phyloP scores from a whole-genome alignment of 2,888 invertebrate genomes.

The Nesidiocoris tenuis region DNA sequence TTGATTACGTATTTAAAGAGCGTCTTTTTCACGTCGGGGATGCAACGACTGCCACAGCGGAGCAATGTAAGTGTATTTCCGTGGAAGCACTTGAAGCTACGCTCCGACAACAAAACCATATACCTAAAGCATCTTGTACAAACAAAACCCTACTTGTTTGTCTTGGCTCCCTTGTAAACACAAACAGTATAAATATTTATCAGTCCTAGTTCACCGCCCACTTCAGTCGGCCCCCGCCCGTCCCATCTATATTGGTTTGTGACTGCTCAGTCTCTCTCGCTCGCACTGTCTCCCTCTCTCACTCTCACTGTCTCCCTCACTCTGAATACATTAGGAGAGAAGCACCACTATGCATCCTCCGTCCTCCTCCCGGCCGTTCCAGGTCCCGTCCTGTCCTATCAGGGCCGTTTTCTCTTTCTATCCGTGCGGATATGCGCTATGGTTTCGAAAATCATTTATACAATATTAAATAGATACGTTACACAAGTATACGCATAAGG shows the following conservation, averaged over 20 bases:
- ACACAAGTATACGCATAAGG: no score
- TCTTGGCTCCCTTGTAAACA: constrained; percentile 46
- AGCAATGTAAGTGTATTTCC: constrained; percentile 37
- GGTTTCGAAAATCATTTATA: no score
- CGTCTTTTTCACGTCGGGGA: constrained; percentile 6
- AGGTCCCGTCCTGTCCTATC: background rate
- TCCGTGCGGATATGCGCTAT: no score
- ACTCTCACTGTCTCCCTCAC: no score
- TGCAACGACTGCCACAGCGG: background rate
- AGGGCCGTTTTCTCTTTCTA: background rate
- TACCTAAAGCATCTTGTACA: constrained; percentile 43
- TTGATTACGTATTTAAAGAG: constrained; percentile 22
- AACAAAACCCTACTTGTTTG: constrained; percentile 44
- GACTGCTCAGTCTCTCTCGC: constrained; percentile 32
- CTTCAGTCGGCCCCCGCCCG: constrained; percentile 8
- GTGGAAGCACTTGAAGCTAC: constrained; percentile 19
- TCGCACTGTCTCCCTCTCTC: no score
- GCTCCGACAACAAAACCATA: constrained; percentile 14
- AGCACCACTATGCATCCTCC: background rate
- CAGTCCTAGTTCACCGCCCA: constrained; percentile 36
- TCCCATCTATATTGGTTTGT: constrained; percentile 42
- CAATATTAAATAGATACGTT: no score
- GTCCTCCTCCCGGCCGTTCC: background rate
- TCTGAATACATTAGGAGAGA: constrained; percentile 40
- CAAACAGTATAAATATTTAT: constrained; percentile 48